These are phyloP conservation scores for Papilio dardanus DNA, from an alignment of 1,140 invertebrate species.

Conservation along the genomic window DNA sequence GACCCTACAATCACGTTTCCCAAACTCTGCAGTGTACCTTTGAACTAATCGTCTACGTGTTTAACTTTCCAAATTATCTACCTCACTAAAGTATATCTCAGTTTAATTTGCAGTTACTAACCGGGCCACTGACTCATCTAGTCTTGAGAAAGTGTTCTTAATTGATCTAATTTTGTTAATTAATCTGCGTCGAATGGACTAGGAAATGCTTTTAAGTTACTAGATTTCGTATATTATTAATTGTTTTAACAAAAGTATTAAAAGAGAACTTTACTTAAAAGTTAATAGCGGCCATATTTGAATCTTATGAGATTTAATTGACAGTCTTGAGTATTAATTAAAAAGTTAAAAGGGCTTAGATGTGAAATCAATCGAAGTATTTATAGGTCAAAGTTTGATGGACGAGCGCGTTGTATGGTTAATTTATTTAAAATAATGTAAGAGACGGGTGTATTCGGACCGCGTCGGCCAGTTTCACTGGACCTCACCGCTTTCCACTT, in stretches of 20 bases:
- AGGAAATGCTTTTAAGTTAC: not conserved
- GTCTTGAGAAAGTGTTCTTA: not conserved
- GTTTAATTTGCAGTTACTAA: not conserved
- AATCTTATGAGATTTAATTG: not conserved
- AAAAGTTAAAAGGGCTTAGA: not conserved
- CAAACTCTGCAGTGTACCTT: not conserved
- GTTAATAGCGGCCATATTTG: not conserved
- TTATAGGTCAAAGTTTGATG: conserved; percentile 7
- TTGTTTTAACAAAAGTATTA: not conserved
- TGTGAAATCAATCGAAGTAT: not conserved
- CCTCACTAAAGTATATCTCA: not conserved
- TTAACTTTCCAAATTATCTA: not conserved
- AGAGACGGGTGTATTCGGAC: not conserved
- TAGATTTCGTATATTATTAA: not conserved
- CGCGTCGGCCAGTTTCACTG: conserved; percentile 19
- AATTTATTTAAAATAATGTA: conserved; percentile 27
- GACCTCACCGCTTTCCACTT: conserved; percentile 15
- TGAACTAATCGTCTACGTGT: not conserved
- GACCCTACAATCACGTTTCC: not conserved
- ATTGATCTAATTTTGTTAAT: conserved; percentile 3
- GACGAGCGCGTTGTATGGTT: not conserved
- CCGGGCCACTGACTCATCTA: not conserved
- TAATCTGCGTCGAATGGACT: not conserved
- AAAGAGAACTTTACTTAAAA: no score
- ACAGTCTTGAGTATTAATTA: not conserved